Percentiles rank a stretch among this genome's conserved stretches.
Evolutionary conservation across 2,888 invertebrate genomes (phyloP).

Genomic region (Lumbricus terrestris): DNA sequence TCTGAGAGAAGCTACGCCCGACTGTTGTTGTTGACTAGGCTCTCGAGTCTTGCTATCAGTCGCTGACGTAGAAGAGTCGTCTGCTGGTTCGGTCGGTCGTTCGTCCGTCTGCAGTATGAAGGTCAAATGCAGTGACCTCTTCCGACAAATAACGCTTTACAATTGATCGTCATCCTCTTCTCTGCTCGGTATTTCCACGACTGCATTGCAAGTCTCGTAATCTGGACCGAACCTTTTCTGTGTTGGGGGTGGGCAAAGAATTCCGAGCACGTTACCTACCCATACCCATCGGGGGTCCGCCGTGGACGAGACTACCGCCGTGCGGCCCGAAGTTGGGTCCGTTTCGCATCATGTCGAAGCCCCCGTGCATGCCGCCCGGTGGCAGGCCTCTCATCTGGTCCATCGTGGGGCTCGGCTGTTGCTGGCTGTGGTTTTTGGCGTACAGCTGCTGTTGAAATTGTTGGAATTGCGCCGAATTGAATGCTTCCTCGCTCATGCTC

Average conservation of each 20-base stretch:
- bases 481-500: constrained; percentile 9
- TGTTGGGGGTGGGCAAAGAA: too few species aligned
- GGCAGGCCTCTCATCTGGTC: constrained; percentile 19
- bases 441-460: constrained; percentile 57
- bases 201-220: not conserved
- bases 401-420: not conserved
- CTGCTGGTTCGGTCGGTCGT: not conserved
- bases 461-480: constrained; percentile 49
- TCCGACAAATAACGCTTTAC: not conserved
- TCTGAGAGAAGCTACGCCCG: not conserved
- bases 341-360: constrained; percentile 26
- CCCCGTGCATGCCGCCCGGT: not conserved
- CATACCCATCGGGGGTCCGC: constrained; percentile 26
- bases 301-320: constrained; percentile 24
- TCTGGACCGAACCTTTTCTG: not conserved
- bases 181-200: not conserved
- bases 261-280: constrained; percentile 29
- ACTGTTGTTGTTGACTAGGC: not conserved
- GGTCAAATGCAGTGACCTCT: not conserved
- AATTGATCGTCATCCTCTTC: not conserved
- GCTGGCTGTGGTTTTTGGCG: constrained; percentile 33
- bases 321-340: constrained; percentile 23
- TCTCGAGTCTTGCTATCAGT: not conserved
- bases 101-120: not conserved
- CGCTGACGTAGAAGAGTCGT: too few species aligned